phyloP scores from a whole-genome alignment of 2,113 vertebrate species.

The Aythya baeri region DNA sequence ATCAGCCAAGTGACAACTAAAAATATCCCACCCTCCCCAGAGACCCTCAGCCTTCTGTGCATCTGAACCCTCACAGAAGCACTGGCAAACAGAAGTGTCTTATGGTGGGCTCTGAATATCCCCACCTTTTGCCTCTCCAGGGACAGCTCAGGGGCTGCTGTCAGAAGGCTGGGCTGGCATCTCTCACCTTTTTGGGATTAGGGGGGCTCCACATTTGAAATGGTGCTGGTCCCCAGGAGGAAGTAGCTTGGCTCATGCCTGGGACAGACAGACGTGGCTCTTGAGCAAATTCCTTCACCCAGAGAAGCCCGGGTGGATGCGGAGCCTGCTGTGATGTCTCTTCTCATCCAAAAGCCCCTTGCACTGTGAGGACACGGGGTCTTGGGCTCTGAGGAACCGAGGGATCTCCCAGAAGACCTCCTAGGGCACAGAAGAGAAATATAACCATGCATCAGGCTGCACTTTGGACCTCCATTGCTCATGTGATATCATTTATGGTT shows the following conservation, averaged over 20 bases:
- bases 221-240: background rate
- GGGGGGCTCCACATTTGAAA: background rate
- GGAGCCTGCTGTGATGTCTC: background rate
- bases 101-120: background rate
- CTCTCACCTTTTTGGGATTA: background rate
- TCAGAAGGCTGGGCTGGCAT: background rate
- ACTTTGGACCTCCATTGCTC: background rate
- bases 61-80: constrained; percentile 17
- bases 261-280: background rate
- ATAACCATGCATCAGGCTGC: background rate
- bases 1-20: constrained; percentile 60
- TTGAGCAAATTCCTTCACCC: background rate
- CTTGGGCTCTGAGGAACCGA: background rate
- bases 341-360: background rate
- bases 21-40: constrained; percentile 54
- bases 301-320: background rate
- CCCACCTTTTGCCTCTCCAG: background rate
- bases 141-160: background rate
- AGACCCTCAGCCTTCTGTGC: constrained; percentile 29
- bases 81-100: constrained; percentile 11
- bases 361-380: background rate
- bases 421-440: background rate
- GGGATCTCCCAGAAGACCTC: background rate
- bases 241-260: background rate
- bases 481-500: background rate